Evolutionary conservation across 2,888 invertebrate species (phyloP).

Genomic region (Heliconius sara): DNA sequence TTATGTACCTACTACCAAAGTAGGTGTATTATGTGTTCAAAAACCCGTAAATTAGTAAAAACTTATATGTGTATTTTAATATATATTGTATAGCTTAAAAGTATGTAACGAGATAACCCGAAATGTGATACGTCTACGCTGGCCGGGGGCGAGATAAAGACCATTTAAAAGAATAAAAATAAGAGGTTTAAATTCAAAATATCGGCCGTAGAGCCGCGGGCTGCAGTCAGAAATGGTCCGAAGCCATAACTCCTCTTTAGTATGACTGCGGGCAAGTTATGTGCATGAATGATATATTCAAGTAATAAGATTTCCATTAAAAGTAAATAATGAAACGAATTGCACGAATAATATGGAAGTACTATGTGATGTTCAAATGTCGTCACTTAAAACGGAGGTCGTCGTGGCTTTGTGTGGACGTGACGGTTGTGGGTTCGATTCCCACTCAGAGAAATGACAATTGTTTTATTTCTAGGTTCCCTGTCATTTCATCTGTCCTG

Average conservation of each 20-base stretch:
- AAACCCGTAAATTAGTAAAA: conserved; percentile 68
- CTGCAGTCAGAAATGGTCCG: conserved; percentile 42
- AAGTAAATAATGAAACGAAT: conserved; percentile 29
- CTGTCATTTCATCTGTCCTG: too few relatives aligned
- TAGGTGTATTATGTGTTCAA: conserved; percentile 44
- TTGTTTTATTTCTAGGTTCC: background rate
- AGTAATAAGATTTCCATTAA: conserved; percentile 32
- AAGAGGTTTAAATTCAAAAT: conserved; percentile 73
- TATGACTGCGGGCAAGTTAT: conserved; percentile 36
- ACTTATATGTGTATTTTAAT: conserved; percentile 37
- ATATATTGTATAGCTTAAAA: conserved; percentile 57
- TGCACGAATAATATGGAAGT: background rate
- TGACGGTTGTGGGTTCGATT: background rate
- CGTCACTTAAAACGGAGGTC: background rate
- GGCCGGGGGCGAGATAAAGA: conserved; percentile 76
- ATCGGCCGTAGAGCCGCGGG: conserved; percentile 60
- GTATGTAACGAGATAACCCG: conserved; percentile 77
- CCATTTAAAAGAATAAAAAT: conserved; percentile 66
- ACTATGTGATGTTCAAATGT: background rate
- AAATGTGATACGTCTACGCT: conserved; percentile 78
- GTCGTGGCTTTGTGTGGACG: too few relatives aligned
- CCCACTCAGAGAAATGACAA: background rate
- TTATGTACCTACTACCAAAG: background rate
- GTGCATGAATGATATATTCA: conserved; percentile 30
- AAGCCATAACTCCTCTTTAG: conserved; percentile 40